These are phyloP conservation scores for Phalacrocorax pelagicus DNA, from an alignment of 2,113 vertebrate species.

Conservation along the genomic window DNA sequence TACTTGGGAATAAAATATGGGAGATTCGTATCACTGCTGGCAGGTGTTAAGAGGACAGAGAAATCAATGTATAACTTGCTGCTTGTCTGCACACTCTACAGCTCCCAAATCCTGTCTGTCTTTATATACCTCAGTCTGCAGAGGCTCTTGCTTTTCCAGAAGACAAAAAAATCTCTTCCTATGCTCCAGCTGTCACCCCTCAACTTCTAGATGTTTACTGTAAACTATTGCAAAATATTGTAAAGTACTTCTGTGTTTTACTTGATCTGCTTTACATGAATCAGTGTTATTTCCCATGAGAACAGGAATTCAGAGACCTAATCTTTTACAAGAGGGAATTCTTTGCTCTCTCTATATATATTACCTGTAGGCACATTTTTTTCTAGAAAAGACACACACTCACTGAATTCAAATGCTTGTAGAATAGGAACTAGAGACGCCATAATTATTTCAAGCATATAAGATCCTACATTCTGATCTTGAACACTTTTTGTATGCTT, in stretches of 20 bases:
- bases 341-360: neutral
- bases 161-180: neutral
- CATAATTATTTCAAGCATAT: neutral
- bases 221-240: neutral
- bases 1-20: neutral
- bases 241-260: neutral
- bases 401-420: neutral
- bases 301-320: neutral
- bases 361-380: neutral
- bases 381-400: neutral
- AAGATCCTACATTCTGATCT: neutral
- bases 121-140: neutral
- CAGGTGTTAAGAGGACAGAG: neutral
- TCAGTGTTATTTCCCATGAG: neutral
- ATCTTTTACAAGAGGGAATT: neutral
- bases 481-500: neutral
- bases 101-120: neutral
- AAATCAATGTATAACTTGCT: neutral
- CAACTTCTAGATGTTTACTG: neutral
- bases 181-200: neutral
- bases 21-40: neutral
- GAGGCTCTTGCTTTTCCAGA: neutral
- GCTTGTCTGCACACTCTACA: neutral
- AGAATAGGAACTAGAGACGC: neutral
- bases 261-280: neutral